Conservation (phyloP, 1,140 invertebrate genomes). For the Pararge aegeria region DNA sequence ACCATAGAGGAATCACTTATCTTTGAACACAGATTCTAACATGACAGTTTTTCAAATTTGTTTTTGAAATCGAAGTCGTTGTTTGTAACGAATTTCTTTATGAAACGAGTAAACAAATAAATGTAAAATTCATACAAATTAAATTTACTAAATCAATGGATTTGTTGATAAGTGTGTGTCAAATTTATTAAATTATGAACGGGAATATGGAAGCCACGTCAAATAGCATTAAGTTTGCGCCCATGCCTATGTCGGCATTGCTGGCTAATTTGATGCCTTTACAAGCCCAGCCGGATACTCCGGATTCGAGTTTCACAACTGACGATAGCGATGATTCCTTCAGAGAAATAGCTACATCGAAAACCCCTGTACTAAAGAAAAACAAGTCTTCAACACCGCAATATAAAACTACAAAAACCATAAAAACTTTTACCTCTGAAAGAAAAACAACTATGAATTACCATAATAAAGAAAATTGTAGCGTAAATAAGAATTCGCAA, state of each 20-base stretch:
- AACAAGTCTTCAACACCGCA: conserved; percentile 45
- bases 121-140: not conserved
- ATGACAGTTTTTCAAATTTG: not conserved
- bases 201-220: conserved; percentile 59
- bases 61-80: not conserved
- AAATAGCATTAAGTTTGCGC: conserved; percentile 70
- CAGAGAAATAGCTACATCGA: conserved; percentile 45
- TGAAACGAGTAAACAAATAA: not conserved
- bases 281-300: conserved; percentile 46
- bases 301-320: conserved; percentile 50
- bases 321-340: conserved; percentile 58
- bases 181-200: conserved; percentile 46
- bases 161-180: conserved; percentile 16
- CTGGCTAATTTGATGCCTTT: conserved; percentile 64
- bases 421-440: conserved; percentile 47
- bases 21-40: no score
- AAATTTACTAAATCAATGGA: conserved; percentile 9
- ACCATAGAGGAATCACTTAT: no score
- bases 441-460: conserved; percentile 42
- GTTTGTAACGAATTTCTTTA: not conserved
- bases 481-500: conserved; percentile 36
- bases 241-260: conserved; percentile 70
- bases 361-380: conserved; percentile 35
- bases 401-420: conserved; percentile 38
- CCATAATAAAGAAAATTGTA: conserved; percentile 54